Evolutionary conservation across 2,888 invertebrate species (phyloP).

Genomic region (Clunio marinus): DNA sequence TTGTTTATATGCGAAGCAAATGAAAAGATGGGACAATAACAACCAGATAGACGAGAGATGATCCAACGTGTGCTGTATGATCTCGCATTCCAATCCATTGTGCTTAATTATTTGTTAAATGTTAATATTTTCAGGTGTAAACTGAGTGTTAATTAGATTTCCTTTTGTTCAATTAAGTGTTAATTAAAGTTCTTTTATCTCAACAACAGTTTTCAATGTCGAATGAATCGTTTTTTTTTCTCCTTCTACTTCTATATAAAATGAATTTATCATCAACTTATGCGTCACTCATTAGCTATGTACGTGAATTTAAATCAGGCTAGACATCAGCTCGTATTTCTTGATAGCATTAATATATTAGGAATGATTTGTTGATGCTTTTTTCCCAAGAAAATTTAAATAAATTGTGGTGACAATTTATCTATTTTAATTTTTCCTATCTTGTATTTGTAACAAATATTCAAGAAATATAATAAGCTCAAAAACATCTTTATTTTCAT

Average conservation of each 20-base stretch:
- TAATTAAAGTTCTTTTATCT: slow-evolving; percentile 11
- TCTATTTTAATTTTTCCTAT: no score
- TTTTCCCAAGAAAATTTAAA: slow-evolving; percentile 8
- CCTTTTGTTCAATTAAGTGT: slow-evolving; percentile 31
- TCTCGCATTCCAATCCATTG: slow-evolving; percentile 11
- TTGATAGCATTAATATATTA: slow-evolving; percentile 20
- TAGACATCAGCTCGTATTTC: background rate
- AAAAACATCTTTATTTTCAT: slow-evolving; percentile 33
- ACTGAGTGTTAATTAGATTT: slow-evolving; percentile 35
- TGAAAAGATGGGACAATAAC: slow-evolving; percentile 11
- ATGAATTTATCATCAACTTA: background rate
- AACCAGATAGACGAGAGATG: background rate
- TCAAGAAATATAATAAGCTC: background rate
- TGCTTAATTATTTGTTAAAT: slow-evolving; percentile 15
- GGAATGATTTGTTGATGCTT: slow-evolving; percentile 31
- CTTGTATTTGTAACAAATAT: slow-evolving; percentile 14
- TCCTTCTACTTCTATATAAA: background rate
- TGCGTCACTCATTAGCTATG: background rate
- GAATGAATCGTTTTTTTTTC: background rate
- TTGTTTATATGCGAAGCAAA: slow-evolving; percentile 3
- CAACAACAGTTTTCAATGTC: background rate
- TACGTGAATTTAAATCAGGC: slow-evolving; percentile 27
- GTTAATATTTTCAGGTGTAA: slow-evolving; percentile 11
- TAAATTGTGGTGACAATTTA: slow-evolving; percentile 13
- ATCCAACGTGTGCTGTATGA: slow-evolving; percentile 25